Percentiles rank a stretch among this genome's conserved stretches.
phyloP scores from a whole-genome alignment of 2,113 vertebrate genomes.

The Candoia aspera region DNA sequence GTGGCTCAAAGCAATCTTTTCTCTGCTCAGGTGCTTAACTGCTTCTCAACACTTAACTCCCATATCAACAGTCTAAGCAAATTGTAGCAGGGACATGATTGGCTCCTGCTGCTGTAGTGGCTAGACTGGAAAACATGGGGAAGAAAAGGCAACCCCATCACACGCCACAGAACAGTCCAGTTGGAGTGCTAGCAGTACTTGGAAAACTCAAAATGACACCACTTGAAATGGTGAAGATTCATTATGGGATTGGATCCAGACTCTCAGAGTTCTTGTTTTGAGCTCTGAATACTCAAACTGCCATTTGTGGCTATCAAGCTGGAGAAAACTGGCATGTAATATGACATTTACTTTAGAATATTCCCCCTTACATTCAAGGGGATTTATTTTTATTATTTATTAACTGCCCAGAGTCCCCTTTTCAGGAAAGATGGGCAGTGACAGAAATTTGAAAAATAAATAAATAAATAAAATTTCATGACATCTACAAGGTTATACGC shows the following conservation, averaged over 20 bases:
- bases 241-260: background rate
- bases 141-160: background rate
- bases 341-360: background rate
- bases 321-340: background rate
- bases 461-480: too few relatives aligned
- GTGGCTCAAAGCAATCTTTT: background rate
- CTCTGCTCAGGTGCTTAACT: background rate
- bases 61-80: background rate
- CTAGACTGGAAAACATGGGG: background rate
- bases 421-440: too few relatives aligned
- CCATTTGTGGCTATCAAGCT: background rate
- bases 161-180: background rate
- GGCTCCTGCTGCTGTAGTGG: background rate
- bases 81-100: background rate
- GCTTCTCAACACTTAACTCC: background rate
- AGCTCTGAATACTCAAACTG: background rate
- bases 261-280: background rate
- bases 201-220: background rate
- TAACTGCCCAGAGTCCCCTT: too few relatives aligned
- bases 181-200: background rate
- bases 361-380: background rate
- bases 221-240: background rate
- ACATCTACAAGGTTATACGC: background rate
- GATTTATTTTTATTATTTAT: too few relatives aligned
- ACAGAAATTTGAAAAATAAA: too few relatives aligned